Base-by-base conservation (phyloP, 2,888 invertebrate species). In the Halictus quadricinctus region DNA sequence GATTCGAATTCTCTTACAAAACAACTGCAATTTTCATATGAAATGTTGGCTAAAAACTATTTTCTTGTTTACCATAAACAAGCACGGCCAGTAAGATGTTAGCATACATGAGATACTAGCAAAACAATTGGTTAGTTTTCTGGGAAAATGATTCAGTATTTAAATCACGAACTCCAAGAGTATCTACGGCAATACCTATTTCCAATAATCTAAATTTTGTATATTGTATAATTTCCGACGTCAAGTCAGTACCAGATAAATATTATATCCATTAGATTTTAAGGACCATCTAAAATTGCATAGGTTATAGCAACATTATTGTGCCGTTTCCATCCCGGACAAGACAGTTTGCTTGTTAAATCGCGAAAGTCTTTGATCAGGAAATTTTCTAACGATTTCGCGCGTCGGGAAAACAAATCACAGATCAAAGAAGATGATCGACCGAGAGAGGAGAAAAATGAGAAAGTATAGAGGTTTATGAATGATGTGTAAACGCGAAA, bases 401-500 rank as follows among this genome's bases (percentile, higher is more conserved):
- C 36, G 41, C 10, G 4, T 4, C 10, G 21, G 64, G 15, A 21
- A 21, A 69, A 69, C 21, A 41, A 69, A 36, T 41, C 8, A 41
- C 18, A 6, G 69, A 41, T 36, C 5, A 21, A 69, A 21, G 41
- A 43, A 43, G n/a, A 43, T 43, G 75, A 41, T 48, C 46, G 48
- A 48, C 15, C n/a, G 29, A 41, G 46, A 48, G 46, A 29, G n/a
- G 50, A 21, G 5, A 46, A 54, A 58, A 69, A 69, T 29, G 13
- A 13, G 43, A 70, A 70, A n/a, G 21, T 70, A 43, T 43, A 21
- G 3, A 48, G 21, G n/a, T 29, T 73, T 46, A 48, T 79, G 72
- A 15, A 72, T 10, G 54, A 72, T 48, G 72, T 36, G 74, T 36
- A 80, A 79, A 46, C 66, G 82, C 73, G 77, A 48, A 73, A 21